A percentile compares a stretch with the other conserved stretches of the same genome.
Conservation (phyloP, 2,113 vertebrate genomes). For the Nibea coibor region DNA sequence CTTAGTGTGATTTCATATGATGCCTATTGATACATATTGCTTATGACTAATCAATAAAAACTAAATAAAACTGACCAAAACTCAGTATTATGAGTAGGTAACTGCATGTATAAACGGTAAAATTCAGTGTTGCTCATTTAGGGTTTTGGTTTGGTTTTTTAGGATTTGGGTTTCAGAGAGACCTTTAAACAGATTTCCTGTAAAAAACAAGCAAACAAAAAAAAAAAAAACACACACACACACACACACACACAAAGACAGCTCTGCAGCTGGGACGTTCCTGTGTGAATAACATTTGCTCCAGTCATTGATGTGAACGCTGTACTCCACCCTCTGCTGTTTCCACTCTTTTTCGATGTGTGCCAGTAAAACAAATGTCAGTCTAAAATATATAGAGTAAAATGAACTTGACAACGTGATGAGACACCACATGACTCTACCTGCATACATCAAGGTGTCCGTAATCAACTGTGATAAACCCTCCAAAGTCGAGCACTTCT, state of each 20-base stretch:
- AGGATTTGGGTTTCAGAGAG: background rate
- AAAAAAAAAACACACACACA: too few relatives aligned
- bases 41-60: background rate
- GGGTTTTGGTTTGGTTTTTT: too few relatives aligned
- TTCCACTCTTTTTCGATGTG: background rate
- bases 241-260: background rate
- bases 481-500: conserved; percentile 18
- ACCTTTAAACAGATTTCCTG: background rate
- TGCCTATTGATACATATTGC: background rate
- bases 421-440: too few relatives aligned
- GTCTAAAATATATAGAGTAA: too few relatives aligned
- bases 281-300: background rate
- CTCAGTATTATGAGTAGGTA: background rate
- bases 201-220: background rate
- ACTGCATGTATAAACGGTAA: background rate
- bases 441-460: background rate
- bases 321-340: background rate
- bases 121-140: background rate
- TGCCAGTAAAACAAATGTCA: background rate
- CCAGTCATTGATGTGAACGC: background rate
- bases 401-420: too few relatives aligned
- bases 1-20: background rate
- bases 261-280: background rate
- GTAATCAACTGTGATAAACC: conserved; percentile 21
- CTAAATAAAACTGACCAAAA: background rate